Conservation (phyloP, 2,888 invertebrate genomes). For the Tachina grossa region DNA sequence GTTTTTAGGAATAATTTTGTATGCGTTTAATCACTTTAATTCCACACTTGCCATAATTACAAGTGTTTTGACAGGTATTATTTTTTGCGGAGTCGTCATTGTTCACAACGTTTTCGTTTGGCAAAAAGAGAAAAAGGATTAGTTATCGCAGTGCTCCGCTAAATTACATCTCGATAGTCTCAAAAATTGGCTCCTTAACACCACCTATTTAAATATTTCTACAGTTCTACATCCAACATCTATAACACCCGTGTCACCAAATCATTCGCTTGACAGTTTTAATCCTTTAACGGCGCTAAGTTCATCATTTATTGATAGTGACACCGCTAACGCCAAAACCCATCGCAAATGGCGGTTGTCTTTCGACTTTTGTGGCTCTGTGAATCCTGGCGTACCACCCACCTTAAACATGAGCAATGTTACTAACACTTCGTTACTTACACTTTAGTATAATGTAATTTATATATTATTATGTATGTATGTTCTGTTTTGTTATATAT, state of each 20-base stretch:
- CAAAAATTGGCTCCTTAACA: constrained; percentile 75
- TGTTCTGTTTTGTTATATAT: too few species aligned
- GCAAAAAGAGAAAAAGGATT: too few species aligned
- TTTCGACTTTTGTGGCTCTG: constrained; percentile 83
- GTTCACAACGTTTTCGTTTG: too few species aligned
- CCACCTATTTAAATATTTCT: constrained; percentile 50
- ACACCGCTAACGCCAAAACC: constrained; percentile 83
- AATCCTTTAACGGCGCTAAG: constrained; percentile 79
- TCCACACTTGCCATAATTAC: constrained; percentile 94
- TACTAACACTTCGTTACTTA: too few species aligned
- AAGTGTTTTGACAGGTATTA: constrained; percentile 78
- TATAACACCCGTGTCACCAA: constrained; percentile 82
- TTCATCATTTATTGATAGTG: constrained; percentile 75
- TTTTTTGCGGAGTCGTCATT: too few species aligned
- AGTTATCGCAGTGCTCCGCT: too few species aligned
- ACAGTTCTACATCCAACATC: constrained; percentile 79
- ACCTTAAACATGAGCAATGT: neutral
- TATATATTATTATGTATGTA: too few species aligned
- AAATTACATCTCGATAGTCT: constrained; percentile 75
- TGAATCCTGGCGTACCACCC: constrained; percentile 72
- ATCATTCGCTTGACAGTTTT: constrained; percentile 83
- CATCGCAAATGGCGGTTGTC: constrained; percentile 74
- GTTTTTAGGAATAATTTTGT: constrained; percentile 92
- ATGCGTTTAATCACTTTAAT: constrained; percentile 95
- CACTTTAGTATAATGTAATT: neutral